Evolutionary conservation across 2,113 vertebrate species (phyloP), one percentile per base, ranked within the genome.

Genomic region (Ophthalmotilapia sp.): DNA sequence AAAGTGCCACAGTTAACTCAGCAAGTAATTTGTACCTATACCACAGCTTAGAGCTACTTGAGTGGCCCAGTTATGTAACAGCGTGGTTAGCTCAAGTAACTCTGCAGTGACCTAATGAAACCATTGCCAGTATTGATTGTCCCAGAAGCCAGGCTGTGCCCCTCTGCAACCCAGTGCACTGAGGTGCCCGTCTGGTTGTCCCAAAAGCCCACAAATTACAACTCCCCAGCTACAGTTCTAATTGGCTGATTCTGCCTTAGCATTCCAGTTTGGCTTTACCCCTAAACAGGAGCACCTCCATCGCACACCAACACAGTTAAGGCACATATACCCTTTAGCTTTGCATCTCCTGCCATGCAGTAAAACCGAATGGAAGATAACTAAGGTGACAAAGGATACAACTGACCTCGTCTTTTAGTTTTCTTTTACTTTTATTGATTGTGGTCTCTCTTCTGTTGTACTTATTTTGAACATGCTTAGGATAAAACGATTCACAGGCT

Each of bases 361-460:
- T 55, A 60, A 56, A 86, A 81, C 33, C 68, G 15, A 89, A 83
- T 80, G 21, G 19, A 80, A 13, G 3, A 84, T 81, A 86, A 83
- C 45, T 80, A 17, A 47, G 14, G 29, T 86, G 82, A 82, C 17
- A 80, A 47, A 81, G 21, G 29, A 53, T 53, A 55, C 21, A 82
- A 26, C 17, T 81, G 29, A 45, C 8, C 4, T 47, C 56, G 58
- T 77, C 83, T 60, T 85, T 85, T 85, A 68, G 51, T 49, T 82
- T 86, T 68, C 83, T 79, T 86, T 85, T 87, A 54, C 65, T 49
- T 84, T 73, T 62, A 77, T 56, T 81, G 81, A 82, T 80, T 83
- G 15, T 47, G 17, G 81, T 79, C 3, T 49, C 13, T 19, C 14
- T 8, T 60, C 40, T 53, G 10, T 47, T 68, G 17, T 9, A 40